Conservation (phyloP, 2,888 invertebrate species). For the Amblyjoppa proteus region DNA sequence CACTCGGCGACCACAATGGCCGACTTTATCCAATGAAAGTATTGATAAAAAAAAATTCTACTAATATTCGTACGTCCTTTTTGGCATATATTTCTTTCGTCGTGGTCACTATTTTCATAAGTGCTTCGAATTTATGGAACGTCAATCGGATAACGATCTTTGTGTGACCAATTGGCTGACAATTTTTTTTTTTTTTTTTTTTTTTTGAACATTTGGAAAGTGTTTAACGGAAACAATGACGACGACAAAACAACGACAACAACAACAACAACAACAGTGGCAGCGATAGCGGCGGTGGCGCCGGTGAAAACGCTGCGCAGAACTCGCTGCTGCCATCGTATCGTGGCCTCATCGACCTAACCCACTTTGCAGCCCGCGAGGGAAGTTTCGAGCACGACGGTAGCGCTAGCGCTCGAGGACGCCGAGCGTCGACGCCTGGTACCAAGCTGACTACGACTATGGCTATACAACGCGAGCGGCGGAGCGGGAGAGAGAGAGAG, state of each 20-base stretch:
- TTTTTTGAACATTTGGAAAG: background rate
- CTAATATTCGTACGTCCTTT: background rate
- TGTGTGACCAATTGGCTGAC: background rate
- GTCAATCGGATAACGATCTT: background rate
- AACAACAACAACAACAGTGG: background rate
- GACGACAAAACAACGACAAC: background rate
- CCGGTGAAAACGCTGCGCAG: conserved; percentile 80
- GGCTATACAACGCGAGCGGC: conserved; percentile 23
- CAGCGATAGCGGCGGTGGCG: conserved; percentile 37
- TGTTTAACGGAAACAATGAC: conserved; percentile 21
- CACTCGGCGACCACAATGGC: background rate
- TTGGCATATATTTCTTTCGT: background rate
- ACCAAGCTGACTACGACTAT: conserved; percentile 44
- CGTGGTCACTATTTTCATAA: background rate
- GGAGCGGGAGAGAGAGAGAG: background rate
- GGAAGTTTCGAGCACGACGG: conserved; percentile 60
- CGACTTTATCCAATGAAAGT: background rate
- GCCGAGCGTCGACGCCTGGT: conserved; percentile 62
- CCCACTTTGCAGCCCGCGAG: conserved; percentile 79
- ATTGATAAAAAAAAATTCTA: background rate
- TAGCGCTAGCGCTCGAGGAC: conserved; percentile 69
- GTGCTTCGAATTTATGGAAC: background rate
- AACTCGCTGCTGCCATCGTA: conserved; percentile 75
- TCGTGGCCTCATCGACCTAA: conserved; percentile 83
- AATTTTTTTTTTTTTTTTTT: background rate